Evolutionary conservation across 2,888 invertebrate species (phyloP).

Genomic region (Tiliacea aurago): DNA sequence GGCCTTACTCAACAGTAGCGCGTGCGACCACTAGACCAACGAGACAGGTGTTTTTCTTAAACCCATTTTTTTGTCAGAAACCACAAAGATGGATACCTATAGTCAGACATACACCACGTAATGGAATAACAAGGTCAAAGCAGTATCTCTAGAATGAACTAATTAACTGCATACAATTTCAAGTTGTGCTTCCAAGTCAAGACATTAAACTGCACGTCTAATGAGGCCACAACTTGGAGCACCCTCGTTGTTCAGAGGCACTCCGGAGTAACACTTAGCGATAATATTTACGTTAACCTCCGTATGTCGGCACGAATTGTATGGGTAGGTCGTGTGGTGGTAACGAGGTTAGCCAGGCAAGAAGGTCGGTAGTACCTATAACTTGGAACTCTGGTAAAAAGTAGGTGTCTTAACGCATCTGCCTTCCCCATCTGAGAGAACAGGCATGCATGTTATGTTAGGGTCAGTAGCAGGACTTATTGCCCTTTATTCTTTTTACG

Average conservation of each 20-base stretch:
- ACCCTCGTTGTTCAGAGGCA: not conserved
- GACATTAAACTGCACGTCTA: conserved; percentile 47
- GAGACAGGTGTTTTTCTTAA: not conserved
- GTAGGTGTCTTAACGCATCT: not conserved
- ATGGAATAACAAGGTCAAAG: conserved; percentile 20
- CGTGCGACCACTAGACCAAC: not conserved
- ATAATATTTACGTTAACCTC: conserved; percentile 28
- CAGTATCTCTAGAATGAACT: conserved; percentile 18
- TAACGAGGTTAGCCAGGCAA: not conserved
- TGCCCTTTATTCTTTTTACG: no score
- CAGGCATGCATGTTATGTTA: no score
- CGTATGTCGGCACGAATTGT: conserved; percentile 3
- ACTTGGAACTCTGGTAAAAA: not conserved
- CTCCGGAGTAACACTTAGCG: conserved; percentile 16
- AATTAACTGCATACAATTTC: conserved; percentile 36
- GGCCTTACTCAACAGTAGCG: no score
- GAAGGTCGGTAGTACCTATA: not conserved
- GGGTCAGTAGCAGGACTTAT: not conserved
- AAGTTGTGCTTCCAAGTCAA: conserved; percentile 23
- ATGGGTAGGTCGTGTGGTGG: not conserved
- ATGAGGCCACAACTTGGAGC: conserved; percentile 43
- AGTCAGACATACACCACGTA: not conserved
- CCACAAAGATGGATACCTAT: not conserved
- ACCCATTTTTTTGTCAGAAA: not conserved
- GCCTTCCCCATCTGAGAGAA: not conserved